Evolutionary conservation across 2,888 invertebrate genomes (phyloP), one percentile per base, ranked within the genome.

Genomic region (Chaetogeoica ovagalla): DNA sequence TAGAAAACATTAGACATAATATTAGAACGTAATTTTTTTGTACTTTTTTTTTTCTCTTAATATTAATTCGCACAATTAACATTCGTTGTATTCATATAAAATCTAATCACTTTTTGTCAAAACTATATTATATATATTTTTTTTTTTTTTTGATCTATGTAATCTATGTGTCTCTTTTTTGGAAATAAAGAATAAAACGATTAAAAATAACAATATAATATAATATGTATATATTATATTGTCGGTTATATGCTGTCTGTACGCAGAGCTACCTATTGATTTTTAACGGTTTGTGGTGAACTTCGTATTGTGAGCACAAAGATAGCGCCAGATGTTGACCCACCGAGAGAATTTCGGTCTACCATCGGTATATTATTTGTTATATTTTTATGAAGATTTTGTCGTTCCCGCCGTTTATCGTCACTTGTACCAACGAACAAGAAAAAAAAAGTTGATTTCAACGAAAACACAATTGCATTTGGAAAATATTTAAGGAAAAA

Each of bases 211-310:
- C 4, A 17, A 48, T 48, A 19, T n/a, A n/a, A n/a, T n/a, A n/a
- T n/a, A n/a, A n/a, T n/a, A 21, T 55, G 15, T 48, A 19, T 55
- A 52, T 30, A 1, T n/a, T n/a, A n/a, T n/a, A n/a, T n/a, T n/a
- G 48, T 48, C 11, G 43, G 11, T 65, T 69, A 59, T 48, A 21
- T 11, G 30, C 69, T 8, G 21, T 63, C 15, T 39, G 70, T 21
- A 11, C 23, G 13, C 77, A 79, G 77, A 55, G 77, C 77, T 69
- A 62, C 77, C 77, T 79, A 79, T 70, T 60, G 70, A 71, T 70
- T 79, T 70, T 79, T 23, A 39, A 63, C 62, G 9, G 55, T 19
- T n/a, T 8, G 9, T n/a, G 1, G 48, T 9, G 5, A 37, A 30
- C 21, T n/a, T 1, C 21, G 1, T 0, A 8, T 21, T 0, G 1